A percentile compares a stretch with the other conserved stretches of the same genome.
These are phyloP conservation scores for Thymelicus sylvestris DNA, from an alignment of 2,888 invertebrate species.

Conservation along the genomic window DNA sequence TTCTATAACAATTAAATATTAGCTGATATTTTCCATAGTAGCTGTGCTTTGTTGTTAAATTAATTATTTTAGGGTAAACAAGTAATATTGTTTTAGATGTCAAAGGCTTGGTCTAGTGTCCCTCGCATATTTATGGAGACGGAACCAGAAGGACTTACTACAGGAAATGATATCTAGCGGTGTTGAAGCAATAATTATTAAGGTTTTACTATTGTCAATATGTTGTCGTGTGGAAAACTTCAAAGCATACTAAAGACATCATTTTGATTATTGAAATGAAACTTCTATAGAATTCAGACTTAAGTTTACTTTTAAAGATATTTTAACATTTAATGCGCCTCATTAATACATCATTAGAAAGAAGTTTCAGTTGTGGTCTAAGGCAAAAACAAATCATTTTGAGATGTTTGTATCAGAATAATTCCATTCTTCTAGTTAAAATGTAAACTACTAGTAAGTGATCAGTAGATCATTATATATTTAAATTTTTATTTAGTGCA, in stretches of 20 bases:
- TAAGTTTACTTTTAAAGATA: neutral
- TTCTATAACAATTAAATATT: neutral
- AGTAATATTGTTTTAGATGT: conserved; percentile 87
- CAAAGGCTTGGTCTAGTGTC: conserved; percentile 94
- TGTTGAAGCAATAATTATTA: conserved; percentile 97
- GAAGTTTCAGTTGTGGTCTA: conserved; percentile 24
- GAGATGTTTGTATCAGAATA: neutral
- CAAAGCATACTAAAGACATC: conserved; percentile 14
- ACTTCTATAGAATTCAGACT: conserved; percentile 8
- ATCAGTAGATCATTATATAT: no score
- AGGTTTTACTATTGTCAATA: conserved; percentile 84
- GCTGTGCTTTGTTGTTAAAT: conserved; percentile 23
- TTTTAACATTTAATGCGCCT: neutral
- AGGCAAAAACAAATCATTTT: neutral
- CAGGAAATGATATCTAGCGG: conserved; percentile 98
- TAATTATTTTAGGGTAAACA: conserved; percentile 34
- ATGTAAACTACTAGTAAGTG: no score
- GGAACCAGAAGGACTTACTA: conserved; percentile 96
- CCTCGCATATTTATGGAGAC: conserved; percentile 97
- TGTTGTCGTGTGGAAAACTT: conserved; percentile 27
- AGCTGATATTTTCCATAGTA: conserved; percentile 20
- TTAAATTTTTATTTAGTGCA: no score
- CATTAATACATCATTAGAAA: neutral
- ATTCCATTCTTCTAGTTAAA: no score
- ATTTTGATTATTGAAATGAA: conserved; percentile 24